phyloP scores from a whole-genome alignment of 2,888 invertebrate species.

The Drosophila anceps region DNA sequence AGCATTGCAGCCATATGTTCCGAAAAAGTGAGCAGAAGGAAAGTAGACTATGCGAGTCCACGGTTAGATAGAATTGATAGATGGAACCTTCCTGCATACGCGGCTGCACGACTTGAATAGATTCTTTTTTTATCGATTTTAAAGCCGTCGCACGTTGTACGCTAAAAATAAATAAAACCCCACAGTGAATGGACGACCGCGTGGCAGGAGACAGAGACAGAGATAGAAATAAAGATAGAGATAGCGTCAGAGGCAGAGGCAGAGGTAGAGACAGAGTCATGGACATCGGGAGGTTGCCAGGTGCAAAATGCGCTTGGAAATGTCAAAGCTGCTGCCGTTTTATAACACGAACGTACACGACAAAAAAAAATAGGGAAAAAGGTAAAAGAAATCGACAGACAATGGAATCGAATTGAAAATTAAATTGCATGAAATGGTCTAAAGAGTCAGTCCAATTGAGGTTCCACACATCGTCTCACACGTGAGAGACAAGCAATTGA shows the following conservation, averaged over 20 bases:
- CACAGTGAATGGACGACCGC: slow-evolving; percentile 22
- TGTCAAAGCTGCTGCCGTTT: slow-evolving; percentile 74
- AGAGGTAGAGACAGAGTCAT: slow-evolving; percentile 15
- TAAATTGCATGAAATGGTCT: slow-evolving; percentile 69
- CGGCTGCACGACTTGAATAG: slow-evolving; percentile 68
- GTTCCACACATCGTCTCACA: slow-evolving; percentile 37
- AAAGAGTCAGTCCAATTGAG: slow-evolving; percentile 16
- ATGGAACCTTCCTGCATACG: slow-evolving; percentile 40
- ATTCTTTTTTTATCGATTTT: slow-evolving; percentile 71
- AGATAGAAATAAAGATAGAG: neutral
- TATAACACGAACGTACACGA: slow-evolving; percentile 35
- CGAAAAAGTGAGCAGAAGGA: slow-evolving; percentile 30
- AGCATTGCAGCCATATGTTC: slow-evolving; percentile 61
- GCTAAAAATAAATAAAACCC: slow-evolving; percentile 75
- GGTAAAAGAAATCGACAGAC: slow-evolving; percentile 31
- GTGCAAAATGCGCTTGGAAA: slow-evolving; percentile 75
- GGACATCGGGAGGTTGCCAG: slow-evolving; percentile 43
- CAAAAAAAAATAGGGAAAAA: neutral
- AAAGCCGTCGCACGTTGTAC: slow-evolving; percentile 66
- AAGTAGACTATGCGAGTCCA: slow-evolving; percentile 20
- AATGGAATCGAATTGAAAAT: slow-evolving; percentile 71
- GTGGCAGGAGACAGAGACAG: slow-evolving; percentile 26
- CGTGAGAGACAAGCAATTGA: slow-evolving; percentile 39
- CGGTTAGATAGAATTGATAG: slow-evolving; percentile 44
- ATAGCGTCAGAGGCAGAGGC: slow-evolving; percentile 1